Base-by-base conservation (phyloP, 2,888 invertebrate species). In the Eristalinus sepulchralis region DNA sequence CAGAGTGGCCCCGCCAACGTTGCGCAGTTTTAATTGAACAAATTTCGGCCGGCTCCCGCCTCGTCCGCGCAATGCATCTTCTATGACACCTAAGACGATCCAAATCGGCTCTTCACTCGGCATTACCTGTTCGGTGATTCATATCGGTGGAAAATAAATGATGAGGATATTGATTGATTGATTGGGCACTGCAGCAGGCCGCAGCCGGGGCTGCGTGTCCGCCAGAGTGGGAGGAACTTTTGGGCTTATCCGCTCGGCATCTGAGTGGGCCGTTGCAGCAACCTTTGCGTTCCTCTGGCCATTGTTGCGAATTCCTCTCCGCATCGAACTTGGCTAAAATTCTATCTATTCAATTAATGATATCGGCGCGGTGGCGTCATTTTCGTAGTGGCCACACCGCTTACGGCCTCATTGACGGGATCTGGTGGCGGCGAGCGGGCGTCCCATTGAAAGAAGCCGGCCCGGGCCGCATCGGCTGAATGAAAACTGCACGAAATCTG, bases 401-500 rank as follows among this genome's bases (percentile, higher is more conserved):
- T 47, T 47, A 47, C 47, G 47, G 47, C 47, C 71, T 62, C 72
- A 33, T 36, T 64, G 78, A 78, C 31, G 77, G 36, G 11, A 47
- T 47, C 73, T 34, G n/a, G 36, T 47, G n/a, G 47, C 17, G n/a
- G 47, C 47, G 39, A 6, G 17, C 39, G 60, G 34, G 64, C 53
- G 39, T 78, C 82, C 73, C 82, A 85, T 78, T 78, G 82, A 82
- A 82, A 82, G 75, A 82, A 67, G 70, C 67, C 71, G 73, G 86
- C 73, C 83, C 60, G 67, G 73, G 73, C 68, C 75, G 60, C 70
- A 70, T 82, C 73, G 36, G 64, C 66, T 87, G 83, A 87, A 87
- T 87, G 87, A 83, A 83, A 80, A 83, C 72, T 83, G 87, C 87
- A 87, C 79, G 87, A 87, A 87, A 87, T 87, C 87, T 87, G 87